A percentile compares a stretch with the other conserved stretches of the same genome.
Evolutionary conservation across 2,797 vertebrate genomes (phyloP).

Genomic region (Protonibea diacanthus): DNA sequence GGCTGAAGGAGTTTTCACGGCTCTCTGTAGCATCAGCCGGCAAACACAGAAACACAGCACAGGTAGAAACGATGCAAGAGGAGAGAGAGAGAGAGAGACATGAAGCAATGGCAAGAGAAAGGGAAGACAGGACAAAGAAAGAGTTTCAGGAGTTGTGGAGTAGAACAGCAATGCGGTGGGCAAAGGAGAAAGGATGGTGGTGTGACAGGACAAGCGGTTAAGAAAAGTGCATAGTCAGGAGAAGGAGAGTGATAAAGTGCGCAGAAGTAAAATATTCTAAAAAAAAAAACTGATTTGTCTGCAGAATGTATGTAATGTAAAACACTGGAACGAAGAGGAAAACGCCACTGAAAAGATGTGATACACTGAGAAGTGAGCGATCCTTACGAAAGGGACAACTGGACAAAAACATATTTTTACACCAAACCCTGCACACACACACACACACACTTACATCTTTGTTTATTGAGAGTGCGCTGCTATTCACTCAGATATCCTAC

Average conservation of each 20-base stretch:
- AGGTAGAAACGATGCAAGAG: slow-evolving; percentile 19
- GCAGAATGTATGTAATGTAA: slow-evolving; percentile 14
- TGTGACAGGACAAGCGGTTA: slow-evolving; percentile 20
- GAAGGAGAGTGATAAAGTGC: background rate
- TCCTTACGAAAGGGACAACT: slow-evolving; percentile 36
- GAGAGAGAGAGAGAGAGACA: slow-evolving; percentile 19
- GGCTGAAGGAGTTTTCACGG: slow-evolving; percentile 96
- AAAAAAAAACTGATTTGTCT: slow-evolving; percentile 12
- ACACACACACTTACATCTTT: slow-evolving; percentile 25
- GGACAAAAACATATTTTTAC: slow-evolving; percentile 35
- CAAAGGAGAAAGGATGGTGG: slow-evolving; percentile 28
- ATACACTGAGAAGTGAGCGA: slow-evolving; percentile 34
- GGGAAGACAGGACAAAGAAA: slow-evolving; percentile 16
- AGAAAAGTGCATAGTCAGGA: slow-evolving; percentile 16
- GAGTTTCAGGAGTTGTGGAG: slow-evolving; percentile 20
- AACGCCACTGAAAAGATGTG: slow-evolving; percentile 28
- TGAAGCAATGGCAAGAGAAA: slow-evolving; percentile 4
- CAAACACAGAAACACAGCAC: slow-evolving; percentile 15
- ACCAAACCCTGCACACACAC: slow-evolving; percentile 8
- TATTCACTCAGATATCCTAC: slow-evolving; percentile 5
- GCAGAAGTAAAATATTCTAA: slow-evolving; percentile 10
- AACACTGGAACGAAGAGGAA: slow-evolving; percentile 43
- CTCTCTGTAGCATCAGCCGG: slow-evolving; percentile 85
- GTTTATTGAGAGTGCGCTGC: slow-evolving; percentile 14
- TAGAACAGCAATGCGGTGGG: slow-evolving; percentile 9